Percentiles rank a stretch among this genome's conserved stretches.
Conservation (phyloP, 2,797 vertebrate species). For the Nasua narica region DNA sequence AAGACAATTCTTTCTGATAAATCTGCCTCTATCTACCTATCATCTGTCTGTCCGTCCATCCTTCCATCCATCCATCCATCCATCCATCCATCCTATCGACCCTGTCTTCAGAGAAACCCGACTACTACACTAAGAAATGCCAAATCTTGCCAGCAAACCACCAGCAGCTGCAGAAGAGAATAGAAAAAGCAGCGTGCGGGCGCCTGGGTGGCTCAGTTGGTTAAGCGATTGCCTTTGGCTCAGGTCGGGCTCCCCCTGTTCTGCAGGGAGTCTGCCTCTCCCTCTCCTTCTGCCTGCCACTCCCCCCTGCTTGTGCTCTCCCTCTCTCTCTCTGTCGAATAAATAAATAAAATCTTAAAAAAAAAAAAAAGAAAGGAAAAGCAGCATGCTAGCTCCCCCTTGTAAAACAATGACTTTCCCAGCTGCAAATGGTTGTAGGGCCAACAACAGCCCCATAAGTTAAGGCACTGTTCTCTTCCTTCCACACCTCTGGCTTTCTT, state of each 20-base stretch:
- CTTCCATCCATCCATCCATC: no score
- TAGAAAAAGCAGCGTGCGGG: not conserved
- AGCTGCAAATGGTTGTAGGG: not conserved
- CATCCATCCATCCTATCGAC: not conserved
- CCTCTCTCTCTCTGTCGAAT: no score
- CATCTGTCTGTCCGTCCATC: not conserved
- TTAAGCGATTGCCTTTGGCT: no score
- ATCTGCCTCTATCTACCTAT: not conserved
- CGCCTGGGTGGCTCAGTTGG: no score
- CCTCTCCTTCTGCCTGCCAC: no score
- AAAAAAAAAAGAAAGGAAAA: not conserved
- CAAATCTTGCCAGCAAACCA: not conserved
- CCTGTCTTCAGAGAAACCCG: not conserved
- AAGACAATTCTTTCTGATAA: not conserved
- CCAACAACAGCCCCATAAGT: no score
- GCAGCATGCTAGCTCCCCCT: not conserved
- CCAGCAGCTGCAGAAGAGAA: not conserved
- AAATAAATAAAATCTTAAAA: no score
- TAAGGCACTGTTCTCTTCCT: not conserved
- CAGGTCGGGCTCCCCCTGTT: no score
- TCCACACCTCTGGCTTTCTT: not conserved
- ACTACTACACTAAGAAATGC: not conserved
- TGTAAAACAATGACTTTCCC: not conserved
- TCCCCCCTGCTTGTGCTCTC: no score
- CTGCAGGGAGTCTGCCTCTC: no score